Percentiles rank a stretch among this genome's conserved stretches.
phyloP scores from a whole-genome alignment of 2,888 invertebrate genomes.

The Oxystoma pomonae region DNA sequence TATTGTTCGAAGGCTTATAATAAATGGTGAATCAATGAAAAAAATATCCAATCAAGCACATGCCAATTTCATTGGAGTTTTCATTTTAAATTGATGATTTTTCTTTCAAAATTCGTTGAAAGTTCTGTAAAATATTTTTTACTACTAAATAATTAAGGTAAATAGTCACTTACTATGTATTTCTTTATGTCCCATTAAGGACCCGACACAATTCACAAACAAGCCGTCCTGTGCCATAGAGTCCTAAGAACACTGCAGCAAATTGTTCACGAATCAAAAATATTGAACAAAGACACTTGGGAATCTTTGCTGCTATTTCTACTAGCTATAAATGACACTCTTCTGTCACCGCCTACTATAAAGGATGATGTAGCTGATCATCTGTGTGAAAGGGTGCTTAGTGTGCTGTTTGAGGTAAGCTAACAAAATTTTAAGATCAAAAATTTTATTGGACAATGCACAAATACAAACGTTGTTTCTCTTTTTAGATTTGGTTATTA shows the following conservation, averaged over 20 bases:
- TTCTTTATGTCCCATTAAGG: conserved; percentile 48
- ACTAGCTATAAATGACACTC: conserved; percentile 84
- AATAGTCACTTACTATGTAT: too few relatives aligned
- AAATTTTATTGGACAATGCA: background rate
- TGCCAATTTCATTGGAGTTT: too few relatives aligned
- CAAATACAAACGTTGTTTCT: background rate
- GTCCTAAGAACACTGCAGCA: conserved; percentile 82
- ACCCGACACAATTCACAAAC: conserved; percentile 85
- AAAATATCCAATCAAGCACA: too few relatives aligned
- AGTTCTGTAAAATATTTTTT: too few relatives aligned
- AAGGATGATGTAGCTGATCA: conserved; percentile 92
- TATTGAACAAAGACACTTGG: conserved; percentile 86
- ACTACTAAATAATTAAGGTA: too few relatives aligned
- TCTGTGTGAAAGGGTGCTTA: conserved; percentile 87
- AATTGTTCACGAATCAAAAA: conserved; percentile 69
- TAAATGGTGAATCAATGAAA: too few relatives aligned
- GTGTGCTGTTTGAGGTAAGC: conserved; percentile 83
- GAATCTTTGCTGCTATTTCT: conserved; percentile 82
- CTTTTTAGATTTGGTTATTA: conserved; percentile 59
- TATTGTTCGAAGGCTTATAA: too few relatives aligned
- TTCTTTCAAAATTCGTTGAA: too few relatives aligned
- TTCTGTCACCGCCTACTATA: conserved; percentile 87
- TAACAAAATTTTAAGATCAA: background rate
- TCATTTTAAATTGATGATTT: too few relatives aligned
- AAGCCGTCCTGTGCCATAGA: conserved; percentile 90